These are phyloP conservation scores for Ranitomeya imitator DNA, from an alignment of 2,113 vertebrate species.

Conservation along the genomic window DNA sequence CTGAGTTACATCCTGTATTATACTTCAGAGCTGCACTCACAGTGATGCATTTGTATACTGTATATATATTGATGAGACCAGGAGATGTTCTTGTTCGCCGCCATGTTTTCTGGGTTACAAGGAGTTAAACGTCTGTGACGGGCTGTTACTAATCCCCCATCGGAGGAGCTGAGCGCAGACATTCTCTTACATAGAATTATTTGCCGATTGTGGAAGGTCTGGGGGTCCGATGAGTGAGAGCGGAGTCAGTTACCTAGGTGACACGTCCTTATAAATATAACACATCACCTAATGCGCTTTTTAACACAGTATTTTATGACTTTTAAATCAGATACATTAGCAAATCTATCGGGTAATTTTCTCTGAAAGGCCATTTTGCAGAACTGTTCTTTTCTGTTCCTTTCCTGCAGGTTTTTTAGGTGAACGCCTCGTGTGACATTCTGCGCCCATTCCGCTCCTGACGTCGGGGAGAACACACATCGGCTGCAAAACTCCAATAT, in stretches of 20 bases:
- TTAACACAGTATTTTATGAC: conserved; percentile 85
- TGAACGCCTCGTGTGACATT: conserved; percentile 83
- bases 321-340: conserved; percentile 88
- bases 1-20: too few species aligned
- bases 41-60: not conserved
- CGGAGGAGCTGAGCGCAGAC: conserved; percentile 70
- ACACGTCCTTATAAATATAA: conserved; percentile 85
- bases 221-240: conserved; percentile 72
- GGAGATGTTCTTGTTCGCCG: not conserved
- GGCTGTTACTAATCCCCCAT: conserved; percentile 59
- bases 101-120: not conserved
- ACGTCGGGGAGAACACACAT: conserved; percentile 68
- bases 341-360: conserved; percentile 85
- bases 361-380: conserved; percentile 83
- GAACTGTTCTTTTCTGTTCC: conserved; percentile 77
- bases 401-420: conserved; percentile 77
- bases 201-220: conserved; percentile 83
- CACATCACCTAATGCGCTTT: conserved; percentile 81
- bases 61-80: not conserved
- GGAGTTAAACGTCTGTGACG: conserved; percentile 45
- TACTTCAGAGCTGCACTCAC: not conserved
- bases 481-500: conserved; percentile 64
- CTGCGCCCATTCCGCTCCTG: conserved; percentile 73
- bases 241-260: conserved; percentile 82
- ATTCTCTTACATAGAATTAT: conserved; percentile 72